Conservation (phyloP, 2,888 invertebrate species). For the Steinernema carpocapsae region DNA sequence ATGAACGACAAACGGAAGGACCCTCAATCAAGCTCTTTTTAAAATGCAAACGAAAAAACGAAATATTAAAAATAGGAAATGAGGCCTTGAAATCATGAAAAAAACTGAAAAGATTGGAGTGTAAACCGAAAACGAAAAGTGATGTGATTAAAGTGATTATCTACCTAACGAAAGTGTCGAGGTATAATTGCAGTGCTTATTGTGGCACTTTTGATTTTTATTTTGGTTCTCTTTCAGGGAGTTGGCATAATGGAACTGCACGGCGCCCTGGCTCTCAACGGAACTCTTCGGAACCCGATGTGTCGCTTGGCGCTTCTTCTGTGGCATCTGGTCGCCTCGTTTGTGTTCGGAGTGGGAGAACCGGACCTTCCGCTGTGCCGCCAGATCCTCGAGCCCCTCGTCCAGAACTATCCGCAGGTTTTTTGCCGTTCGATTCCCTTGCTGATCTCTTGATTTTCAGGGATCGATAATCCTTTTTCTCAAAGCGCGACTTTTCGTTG, state of each 20-base stretch:
- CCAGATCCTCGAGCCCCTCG: constrained; percentile 75
- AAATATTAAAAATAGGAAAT: constrained; percentile 28
- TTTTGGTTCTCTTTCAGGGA: constrained; percentile 40
- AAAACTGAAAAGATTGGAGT: constrained; percentile 17
- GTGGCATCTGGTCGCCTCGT: constrained; percentile 72
- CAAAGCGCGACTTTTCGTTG: constrained; percentile 77
- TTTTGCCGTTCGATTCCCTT: not conserved
- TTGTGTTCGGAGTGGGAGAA: constrained; percentile 72
- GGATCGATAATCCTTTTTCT: constrained; percentile 92
- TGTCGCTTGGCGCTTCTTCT: constrained; percentile 84
- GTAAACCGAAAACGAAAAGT: no score
- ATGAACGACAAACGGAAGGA: not conserved
- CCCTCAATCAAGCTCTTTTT: no score
- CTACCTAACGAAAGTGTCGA: no score
- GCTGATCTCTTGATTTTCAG: constrained; percentile 69
- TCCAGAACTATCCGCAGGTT: constrained; percentile 76
- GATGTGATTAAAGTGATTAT: no score
- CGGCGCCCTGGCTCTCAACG: constrained; percentile 51
- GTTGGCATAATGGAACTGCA: constrained; percentile 60
- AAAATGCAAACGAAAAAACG: not conserved
- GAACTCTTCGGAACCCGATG: constrained; percentile 82
- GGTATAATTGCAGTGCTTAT: no score
- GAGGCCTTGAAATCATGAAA: constrained; percentile 11
- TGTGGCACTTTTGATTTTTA: no score
- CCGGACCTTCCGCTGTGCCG: constrained; percentile 82